Evolutionary conservation across 1,140 invertebrate species (phyloP).

Genomic region (Hirudo medicinalis): DNA sequence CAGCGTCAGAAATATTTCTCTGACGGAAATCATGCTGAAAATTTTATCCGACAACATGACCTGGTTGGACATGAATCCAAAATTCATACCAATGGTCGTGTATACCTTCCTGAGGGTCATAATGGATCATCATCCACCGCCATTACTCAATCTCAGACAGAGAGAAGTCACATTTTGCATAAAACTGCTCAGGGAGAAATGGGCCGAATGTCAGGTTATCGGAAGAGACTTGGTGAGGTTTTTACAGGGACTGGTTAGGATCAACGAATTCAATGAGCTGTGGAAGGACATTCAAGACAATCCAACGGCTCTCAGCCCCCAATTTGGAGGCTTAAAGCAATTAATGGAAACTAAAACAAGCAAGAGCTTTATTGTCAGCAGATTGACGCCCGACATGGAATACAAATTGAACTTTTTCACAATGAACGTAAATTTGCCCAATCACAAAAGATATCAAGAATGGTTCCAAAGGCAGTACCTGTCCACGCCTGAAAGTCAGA

Average conservation of each 20-base stretch:
- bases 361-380: slow-evolving; percentile 70
- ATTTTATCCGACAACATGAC: slow-evolving; percentile 72
- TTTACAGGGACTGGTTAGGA: slow-evolving; percentile 82
- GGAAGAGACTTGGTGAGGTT: slow-evolving; percentile 81
- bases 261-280: slow-evolving; percentile 79
- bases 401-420: slow-evolving; percentile 86
- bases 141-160: slow-evolving; percentile 54
- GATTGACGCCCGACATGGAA: slow-evolving; percentile 95
- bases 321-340: slow-evolving; percentile 71
- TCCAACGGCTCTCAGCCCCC: slow-evolving; percentile 66
- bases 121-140: slow-evolving; percentile 71
- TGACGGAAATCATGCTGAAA: slow-evolving; percentile 78
- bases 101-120: slow-evolving; percentile 88
- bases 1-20: slow-evolving; percentile 69
- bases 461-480: slow-evolving; percentile 94
- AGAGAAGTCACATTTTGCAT: slow-evolving; percentile 86
- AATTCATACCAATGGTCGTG: slow-evolving; percentile 72
- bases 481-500: slow-evolving; percentile 88
- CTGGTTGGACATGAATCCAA: slow-evolving; percentile 79
- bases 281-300: slow-evolving; percentile 83
- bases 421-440: slow-evolving; percentile 68
- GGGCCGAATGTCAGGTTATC: slow-evolving; percentile 70
- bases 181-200: slow-evolving; percentile 70
- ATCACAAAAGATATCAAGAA: slow-evolving; percentile 92
- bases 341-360: slow-evolving; percentile 77